Evolutionary conservation across 2,113 vertebrate genomes (phyloP).

Genomic region (Nycticorax nycticorax): DNA sequence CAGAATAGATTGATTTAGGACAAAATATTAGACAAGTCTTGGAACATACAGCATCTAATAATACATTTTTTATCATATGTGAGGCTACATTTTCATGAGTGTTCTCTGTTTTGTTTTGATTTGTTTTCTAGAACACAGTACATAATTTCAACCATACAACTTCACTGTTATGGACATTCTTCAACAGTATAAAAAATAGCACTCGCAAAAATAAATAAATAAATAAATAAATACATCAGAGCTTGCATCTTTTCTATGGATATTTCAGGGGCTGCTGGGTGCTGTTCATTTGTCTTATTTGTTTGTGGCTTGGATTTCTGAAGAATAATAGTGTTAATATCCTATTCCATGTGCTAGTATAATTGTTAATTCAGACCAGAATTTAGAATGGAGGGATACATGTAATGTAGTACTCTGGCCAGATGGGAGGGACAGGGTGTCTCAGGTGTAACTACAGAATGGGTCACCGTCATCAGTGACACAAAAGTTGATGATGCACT

Average conservation of each 20-base stretch:
- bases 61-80: background rate
- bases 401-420: background rate
- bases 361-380: background rate
- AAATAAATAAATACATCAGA: background rate
- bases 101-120: slow-evolving; percentile 8
- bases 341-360: background rate
- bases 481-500: background rate
- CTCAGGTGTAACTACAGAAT: background rate
- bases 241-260: background rate
- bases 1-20: background rate
- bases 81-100: background rate
- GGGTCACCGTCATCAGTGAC: background rate
- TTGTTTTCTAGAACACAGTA: background rate
- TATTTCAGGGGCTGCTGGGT: slow-evolving; percentile 33
- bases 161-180: background rate
- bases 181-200: background rate
- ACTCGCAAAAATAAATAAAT: background rate
- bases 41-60: background rate
- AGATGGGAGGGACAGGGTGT: background rate
- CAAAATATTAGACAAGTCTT: background rate
- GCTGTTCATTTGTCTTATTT: background rate
- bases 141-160: background rate
- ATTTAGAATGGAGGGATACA: background rate
- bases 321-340: background rate
- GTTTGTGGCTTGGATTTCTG: background rate